Conservation (phyloP, 2,113 vertebrate species). For the Apteryx owenii region DNA sequence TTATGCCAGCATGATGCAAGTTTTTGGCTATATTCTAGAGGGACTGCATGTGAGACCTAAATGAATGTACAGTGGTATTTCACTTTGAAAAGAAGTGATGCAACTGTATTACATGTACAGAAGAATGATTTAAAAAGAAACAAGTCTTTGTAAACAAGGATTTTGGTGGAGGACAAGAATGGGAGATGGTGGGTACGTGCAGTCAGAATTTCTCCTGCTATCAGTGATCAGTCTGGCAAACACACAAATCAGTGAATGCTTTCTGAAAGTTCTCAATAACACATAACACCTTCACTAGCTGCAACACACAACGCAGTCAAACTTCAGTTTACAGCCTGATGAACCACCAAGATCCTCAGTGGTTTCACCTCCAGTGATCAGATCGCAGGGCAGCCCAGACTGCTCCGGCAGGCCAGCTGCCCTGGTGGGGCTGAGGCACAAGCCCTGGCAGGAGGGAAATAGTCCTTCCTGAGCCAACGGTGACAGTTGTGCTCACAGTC, state of each 20-base stretch:
- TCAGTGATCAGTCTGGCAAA: neutral
- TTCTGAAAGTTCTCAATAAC: neutral
- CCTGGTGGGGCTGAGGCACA: neutral
- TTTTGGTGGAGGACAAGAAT: neutral
- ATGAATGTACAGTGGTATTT: constrained; percentile 27
- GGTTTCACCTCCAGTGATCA: neutral
- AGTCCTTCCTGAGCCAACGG: neutral
- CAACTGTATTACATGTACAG: neutral
- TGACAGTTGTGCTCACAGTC: neutral
- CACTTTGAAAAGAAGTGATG: neutral
- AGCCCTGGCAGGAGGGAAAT: neutral
- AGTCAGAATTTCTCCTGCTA: constrained; percentile 32
- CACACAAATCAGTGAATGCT: neutral
- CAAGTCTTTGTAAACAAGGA: constrained; percentile 12
- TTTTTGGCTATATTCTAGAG: neutral
- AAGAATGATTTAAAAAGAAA: constrained; percentile 36
- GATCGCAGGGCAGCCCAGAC: neutral
- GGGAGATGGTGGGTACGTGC: neutral
- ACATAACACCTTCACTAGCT: neutral
- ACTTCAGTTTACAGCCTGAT: fast-evolving
- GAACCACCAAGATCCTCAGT: neutral
- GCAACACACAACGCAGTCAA: neutral
- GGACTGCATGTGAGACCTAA: neutral
- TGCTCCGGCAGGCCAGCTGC: neutral
- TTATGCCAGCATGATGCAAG: neutral